Percentiles rank a stretch among this genome's conserved stretches.
Evolutionary conservation across 2,888 invertebrate species (phyloP).

Genomic region (Ryuthela nishihirai): DNA sequence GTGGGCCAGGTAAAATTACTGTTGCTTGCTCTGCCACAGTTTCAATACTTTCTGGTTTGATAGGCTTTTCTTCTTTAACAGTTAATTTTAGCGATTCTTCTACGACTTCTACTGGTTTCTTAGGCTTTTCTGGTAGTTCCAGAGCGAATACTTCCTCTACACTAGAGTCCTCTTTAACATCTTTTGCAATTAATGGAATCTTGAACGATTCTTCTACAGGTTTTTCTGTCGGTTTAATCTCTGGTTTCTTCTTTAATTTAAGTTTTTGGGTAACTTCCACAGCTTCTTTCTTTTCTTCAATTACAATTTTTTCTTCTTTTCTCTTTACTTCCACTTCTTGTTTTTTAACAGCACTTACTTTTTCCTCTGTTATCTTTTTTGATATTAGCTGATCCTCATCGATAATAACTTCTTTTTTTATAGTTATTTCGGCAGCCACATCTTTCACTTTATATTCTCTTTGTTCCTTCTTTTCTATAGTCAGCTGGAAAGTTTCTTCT

Average conservation of each 20-base stretch:
- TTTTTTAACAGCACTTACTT: no score
- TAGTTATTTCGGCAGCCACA: constrained; percentile 42
- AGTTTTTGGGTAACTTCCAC: constrained; percentile 42
- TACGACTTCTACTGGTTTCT: constrained; percentile 39
- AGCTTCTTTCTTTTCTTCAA: constrained; percentile 12
- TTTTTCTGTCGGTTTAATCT: constrained; percentile 22
- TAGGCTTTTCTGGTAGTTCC: constrained; percentile 28
- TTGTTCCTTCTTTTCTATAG: constrained; percentile 22
- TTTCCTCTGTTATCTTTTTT: constrained; percentile 36
- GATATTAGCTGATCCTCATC: constrained; percentile 44
- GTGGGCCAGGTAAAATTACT: constrained; percentile 11
- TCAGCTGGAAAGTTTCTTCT: constrained; percentile 40
- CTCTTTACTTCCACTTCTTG: constrained; percentile 44
- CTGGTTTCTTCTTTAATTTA: constrained; percentile 42
- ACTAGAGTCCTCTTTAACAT: neutral
- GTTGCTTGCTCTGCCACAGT: constrained; percentile 45
- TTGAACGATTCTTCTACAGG: constrained; percentile 33
- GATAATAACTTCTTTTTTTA: constrained; percentile 46
- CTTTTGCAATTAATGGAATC: constrained; percentile 16
- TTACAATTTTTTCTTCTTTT: constrained; percentile 1
- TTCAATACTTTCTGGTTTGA: neutral
- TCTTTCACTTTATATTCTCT: constrained; percentile 43
- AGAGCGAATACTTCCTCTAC: constrained; percentile 1
- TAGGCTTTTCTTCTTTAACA: constrained; percentile 19
- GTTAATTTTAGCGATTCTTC: constrained; percentile 34